These are phyloP conservation scores for Garrulus glandarius DNA, from an alignment of 2,797 vertebrate genomes.

Conservation along the genomic window DNA sequence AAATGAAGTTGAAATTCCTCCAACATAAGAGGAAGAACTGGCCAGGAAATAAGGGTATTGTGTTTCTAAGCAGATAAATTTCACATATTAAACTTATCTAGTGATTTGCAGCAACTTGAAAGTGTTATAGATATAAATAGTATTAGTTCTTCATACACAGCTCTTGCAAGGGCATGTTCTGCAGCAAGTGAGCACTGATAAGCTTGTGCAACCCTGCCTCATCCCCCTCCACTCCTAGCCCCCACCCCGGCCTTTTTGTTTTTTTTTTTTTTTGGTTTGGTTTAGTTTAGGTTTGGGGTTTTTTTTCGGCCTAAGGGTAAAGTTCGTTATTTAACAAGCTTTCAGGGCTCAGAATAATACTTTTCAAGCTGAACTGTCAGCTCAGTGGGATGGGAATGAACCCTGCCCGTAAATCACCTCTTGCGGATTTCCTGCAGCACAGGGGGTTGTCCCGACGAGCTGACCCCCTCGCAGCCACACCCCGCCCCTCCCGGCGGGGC, in stretches of 20 bases:
- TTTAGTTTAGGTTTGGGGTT: no score
- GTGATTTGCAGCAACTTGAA: not conserved
- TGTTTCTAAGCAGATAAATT: not conserved
- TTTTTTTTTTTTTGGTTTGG: no score
- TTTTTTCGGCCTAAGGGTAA: not conserved
- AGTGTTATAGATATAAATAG: not conserved
- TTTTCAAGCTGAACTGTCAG: not conserved
- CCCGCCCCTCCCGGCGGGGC: not conserved
- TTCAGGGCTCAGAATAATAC: not conserved
- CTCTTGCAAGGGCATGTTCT: slow-evolving; percentile 1
- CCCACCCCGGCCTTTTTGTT: accelerated
- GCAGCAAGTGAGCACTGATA: slow-evolving; percentile 9
- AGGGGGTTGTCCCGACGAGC: not conserved
- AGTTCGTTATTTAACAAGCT: slow-evolving; percentile 2
- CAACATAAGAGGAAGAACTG: not conserved
- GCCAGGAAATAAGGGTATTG: not conserved
- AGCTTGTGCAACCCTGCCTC: not conserved
- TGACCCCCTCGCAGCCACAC: accelerated
- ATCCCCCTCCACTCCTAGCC: not conserved
- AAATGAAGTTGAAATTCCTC: not conserved
- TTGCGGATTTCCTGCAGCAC: not conserved
- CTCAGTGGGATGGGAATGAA: not conserved
- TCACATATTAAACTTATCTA: not conserved
- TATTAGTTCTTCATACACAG: not conserved
- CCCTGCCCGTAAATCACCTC: not conserved